Evolutionary conservation across 2,113 vertebrate genomes (phyloP), one percentile per base, ranked within the genome.

Genomic region (Pterophyllum scalare): DNA sequence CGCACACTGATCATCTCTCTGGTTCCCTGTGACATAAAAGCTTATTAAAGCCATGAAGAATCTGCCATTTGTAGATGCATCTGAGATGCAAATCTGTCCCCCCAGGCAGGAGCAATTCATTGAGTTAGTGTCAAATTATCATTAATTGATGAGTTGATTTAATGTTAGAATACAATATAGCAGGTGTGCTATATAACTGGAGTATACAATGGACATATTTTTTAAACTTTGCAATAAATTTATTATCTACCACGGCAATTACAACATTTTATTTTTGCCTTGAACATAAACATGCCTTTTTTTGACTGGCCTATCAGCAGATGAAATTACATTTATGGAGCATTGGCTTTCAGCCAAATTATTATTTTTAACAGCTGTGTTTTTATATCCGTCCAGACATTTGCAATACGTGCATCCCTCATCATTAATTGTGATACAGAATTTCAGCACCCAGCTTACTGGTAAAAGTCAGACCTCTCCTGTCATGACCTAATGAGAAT

Each of bases 41-140:
- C 59, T 46, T 19, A 80, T 81, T 59, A 67, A 74, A 15, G 35
- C 59, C 5, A 43, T 70, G 62, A 80, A 57, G 59, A 22, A 57
- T 58, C 64, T 4, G 49, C n/a, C 59, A 52, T 4, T 17, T 58
- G 43, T 4, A 79, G 1, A 20, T 60, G 33, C 43, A 3, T 59
- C 28, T 31, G 35, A 75, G 54, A 20, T 75, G 79, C 19, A 82
- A 28, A 81, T 60, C 26, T 67, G 58, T 75, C 12, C 19, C 19
- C 9, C 11, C 0, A 2, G 33, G 62, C 14, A 58, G n/a, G 15
- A 38, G 46, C 14, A 28, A 4, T 59, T 12, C 33, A 65, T 62
- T 40, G 24, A 57, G 49, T 76, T 40, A 33, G 14, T 52, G 62
- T 15, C 13, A 54, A 24, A 62, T 61, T 61, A 35, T 20, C 64